These are phyloP conservation scores for Intellagama lesueurii DNA, from an alignment of 2,797 vertebrate genomes.

Conservation along the genomic window DNA sequence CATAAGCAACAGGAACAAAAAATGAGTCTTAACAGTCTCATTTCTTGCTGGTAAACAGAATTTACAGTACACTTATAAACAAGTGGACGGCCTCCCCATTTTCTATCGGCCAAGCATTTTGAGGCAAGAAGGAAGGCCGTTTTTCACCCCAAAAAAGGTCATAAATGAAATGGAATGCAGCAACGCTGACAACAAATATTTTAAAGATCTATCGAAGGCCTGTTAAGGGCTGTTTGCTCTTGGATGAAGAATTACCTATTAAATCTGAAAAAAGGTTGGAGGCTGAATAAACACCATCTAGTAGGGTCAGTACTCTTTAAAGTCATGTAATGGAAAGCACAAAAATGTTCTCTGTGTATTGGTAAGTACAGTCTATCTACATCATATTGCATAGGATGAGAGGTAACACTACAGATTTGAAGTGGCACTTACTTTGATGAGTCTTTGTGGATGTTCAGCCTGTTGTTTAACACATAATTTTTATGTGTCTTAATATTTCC, in stretches of 20 bases:
- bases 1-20: constrained; percentile 2
- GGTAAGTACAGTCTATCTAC: constrained; percentile 18
- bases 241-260: constrained; percentile 64
- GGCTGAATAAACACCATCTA: constrained; percentile 65
- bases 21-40: constrained; percentile 15
- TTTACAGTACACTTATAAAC: constrained; percentile 9
- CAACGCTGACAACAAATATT: constrained; percentile 56
- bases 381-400: constrained; percentile 24
- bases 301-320: constrained; percentile 58
- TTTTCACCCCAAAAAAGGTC: constrained; percentile 57
- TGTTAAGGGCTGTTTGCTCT: constrained; percentile 60
- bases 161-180: constrained; percentile 66
- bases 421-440: constrained; percentile 12
- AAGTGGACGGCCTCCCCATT: constrained; percentile 21
- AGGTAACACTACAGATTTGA: background rate
- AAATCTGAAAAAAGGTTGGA: constrained; percentile 61
- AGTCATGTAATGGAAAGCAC: constrained; percentile 29
- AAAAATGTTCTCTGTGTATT: constrained; percentile 36
- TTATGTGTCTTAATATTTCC: background rate
- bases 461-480: background rate
- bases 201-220: constrained; percentile 48
- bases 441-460: background rate
- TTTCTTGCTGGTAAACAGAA: constrained; percentile 39
- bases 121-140: constrained; percentile 48
- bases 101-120: constrained; percentile 46